Conservation (phyloP, 2,797 vertebrate species). For the Propithecus perrieri region DNA sequence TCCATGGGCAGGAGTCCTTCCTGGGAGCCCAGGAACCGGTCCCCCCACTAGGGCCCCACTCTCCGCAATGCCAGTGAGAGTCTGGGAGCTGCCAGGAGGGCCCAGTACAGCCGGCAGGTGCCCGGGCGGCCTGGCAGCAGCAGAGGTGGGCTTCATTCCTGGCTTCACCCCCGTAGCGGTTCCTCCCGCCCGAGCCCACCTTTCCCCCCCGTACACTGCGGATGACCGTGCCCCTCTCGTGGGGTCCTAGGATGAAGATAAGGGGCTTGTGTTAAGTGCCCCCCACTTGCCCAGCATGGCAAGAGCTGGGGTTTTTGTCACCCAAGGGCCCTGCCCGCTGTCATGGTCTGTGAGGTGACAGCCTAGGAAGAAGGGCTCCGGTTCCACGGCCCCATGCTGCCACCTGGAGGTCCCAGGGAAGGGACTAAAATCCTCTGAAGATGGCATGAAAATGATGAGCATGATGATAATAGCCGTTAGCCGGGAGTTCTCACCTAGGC, state of each 20-base stretch:
- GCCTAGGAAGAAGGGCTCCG: not conserved
- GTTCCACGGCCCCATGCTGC: not conserved
- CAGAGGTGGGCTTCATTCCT: not conserved
- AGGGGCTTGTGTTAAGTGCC: not conserved
- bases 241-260: not conserved
- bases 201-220: accelerated
- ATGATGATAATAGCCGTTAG: accelerated
- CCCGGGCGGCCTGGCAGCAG: accelerated
- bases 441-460: not conserved
- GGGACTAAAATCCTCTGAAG: not conserved
- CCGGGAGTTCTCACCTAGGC: accelerated
- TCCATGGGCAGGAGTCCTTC: not conserved
- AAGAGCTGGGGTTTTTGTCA: not conserved
- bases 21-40: not conserved
- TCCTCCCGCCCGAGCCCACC: not conserved
- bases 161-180: accelerated
- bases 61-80: not conserved
- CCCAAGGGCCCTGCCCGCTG: too few species aligned
- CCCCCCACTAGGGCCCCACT: not conserved
- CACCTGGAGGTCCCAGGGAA: constrained; percentile 49
- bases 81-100: not conserved
- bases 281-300: accelerated
- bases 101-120: not conserved
- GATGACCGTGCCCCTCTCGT: too few species aligned
- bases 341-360: not conserved